Conservation (phyloP, 2,797 vertebrate genomes). For the Odontamblyopus rebecca region DNA sequence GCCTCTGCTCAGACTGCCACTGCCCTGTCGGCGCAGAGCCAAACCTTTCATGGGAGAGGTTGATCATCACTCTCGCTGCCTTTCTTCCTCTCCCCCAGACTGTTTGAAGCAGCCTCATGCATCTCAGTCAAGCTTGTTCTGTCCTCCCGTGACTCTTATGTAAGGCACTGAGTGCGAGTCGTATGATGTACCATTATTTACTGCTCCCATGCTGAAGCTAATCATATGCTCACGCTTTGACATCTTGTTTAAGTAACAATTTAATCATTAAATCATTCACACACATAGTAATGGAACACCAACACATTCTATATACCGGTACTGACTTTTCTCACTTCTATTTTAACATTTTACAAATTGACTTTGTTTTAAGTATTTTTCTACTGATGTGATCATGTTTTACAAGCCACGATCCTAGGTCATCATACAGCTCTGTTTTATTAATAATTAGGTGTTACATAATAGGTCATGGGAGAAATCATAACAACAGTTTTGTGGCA, state of each 20-base stretch:
- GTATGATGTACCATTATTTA: constrained; percentile 71
- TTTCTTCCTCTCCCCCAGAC: constrained; percentile 39
- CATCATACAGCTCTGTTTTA: neutral
- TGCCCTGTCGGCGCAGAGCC: constrained; percentile 59
- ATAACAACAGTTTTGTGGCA: neutral
- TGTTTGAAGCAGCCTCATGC: constrained; percentile 45
- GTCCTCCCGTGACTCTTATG: constrained; percentile 46
- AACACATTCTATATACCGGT: neutral
- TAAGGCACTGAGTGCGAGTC: constrained; percentile 48
- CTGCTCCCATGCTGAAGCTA: constrained; percentile 44
- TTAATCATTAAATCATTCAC: constrained; percentile 20
- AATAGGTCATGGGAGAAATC: neutral
- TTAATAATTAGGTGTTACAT: neutral
- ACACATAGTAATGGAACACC: neutral
- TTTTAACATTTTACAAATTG: neutral
- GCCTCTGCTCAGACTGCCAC: constrained; percentile 58
- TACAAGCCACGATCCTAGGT: neutral
- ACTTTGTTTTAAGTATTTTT: neutral
- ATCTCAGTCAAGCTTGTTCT: constrained; percentile 49
- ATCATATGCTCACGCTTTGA: constrained; percentile 48
- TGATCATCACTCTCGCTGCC: constrained; percentile 54
- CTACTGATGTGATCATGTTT: neutral
- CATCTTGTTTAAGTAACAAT: constrained; percentile 41
- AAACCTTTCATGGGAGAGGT: constrained; percentile 62
- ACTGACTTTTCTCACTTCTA: neutral